Conservation (phyloP, 2,888 invertebrate genomes). For the Polydrusus cervinus region DNA sequence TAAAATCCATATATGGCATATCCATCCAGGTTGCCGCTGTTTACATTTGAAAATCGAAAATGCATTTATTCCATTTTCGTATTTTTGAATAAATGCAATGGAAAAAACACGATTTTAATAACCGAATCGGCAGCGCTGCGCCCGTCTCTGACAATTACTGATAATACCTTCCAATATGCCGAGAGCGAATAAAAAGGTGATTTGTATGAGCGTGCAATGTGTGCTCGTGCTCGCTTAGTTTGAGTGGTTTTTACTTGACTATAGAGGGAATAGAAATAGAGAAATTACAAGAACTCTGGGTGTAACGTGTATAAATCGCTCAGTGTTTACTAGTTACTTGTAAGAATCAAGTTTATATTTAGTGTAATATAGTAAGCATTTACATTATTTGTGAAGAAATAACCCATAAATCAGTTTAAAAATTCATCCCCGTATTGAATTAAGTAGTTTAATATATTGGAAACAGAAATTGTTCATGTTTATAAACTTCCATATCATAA, state of each 20-base stretch:
- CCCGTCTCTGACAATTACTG: conserved; percentile 44
- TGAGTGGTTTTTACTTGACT: conserved; percentile 33
- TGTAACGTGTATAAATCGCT: too few species aligned
- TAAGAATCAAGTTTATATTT: neutral
- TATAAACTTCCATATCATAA: too few species aligned
- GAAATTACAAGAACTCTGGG: conserved; percentile 3
- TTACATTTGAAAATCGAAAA: conserved; percentile 41
- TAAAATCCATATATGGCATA: conserved; percentile 16
- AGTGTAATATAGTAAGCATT: too few species aligned
- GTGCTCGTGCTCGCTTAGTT: conserved; percentile 16
- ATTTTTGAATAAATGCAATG: conserved; percentile 38
- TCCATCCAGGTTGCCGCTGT: conserved; percentile 33
- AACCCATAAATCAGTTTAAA: too few species aligned
- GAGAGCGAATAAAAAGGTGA: conserved; percentile 38
- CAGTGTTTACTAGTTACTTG: neutral
- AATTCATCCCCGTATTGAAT: too few species aligned
- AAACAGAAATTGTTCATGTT: too few species aligned
- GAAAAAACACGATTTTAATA: conserved; percentile 44
- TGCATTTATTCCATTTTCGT: conserved; percentile 46
- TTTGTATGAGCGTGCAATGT: conserved; percentile 40
- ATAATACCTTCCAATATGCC: conserved; percentile 47
- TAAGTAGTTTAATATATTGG: too few species aligned
- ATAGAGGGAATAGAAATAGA: conserved; percentile 6
- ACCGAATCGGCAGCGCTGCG: conserved; percentile 32
- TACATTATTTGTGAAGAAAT: too few species aligned